These are phyloP conservation scores for Cyprinus carpio DNA, from an alignment of 2,113 vertebrate genomes.

Conservation along the genomic window DNA sequence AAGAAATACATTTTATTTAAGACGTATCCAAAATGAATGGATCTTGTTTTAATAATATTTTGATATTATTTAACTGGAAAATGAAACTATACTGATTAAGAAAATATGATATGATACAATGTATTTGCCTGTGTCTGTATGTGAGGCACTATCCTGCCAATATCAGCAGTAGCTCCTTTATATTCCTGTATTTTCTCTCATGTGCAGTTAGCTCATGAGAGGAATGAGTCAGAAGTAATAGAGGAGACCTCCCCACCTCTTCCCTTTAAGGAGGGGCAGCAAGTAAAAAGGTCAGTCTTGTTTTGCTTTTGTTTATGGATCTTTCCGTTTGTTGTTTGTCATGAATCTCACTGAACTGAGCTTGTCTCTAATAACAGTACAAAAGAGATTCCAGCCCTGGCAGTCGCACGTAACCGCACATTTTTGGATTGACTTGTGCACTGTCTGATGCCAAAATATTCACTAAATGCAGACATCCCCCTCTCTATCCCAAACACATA, in stretches of 20 bases:
- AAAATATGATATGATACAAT: not conserved
- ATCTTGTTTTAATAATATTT: not conserved
- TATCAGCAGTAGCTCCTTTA: not conserved
- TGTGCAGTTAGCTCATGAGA: not conserved
- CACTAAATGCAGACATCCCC: conserved; percentile 33
- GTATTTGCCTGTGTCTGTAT: not conserved
- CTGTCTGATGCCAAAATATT: conserved; percentile 33
- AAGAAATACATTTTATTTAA: not conserved
- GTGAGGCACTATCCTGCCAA: not conserved
- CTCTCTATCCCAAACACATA: conserved; percentile 31
- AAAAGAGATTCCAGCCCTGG: conserved; percentile 6
- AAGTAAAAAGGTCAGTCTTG: conserved; percentile 25
- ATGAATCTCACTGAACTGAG: not conserved
- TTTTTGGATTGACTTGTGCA: conserved; percentile 9
- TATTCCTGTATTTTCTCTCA: not conserved
- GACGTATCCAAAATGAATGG: not conserved
- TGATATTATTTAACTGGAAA: not conserved
- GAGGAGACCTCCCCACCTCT: not conserved
- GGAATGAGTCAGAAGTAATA: conserved; percentile 19
- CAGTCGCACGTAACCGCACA: not conserved
- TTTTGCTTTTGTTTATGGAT: conserved; percentile 39
- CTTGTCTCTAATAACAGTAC: conserved; percentile 4
- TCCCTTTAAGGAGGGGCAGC: not conserved
- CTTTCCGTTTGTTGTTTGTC: conserved; percentile 42
- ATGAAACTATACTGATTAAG: not conserved